Evolutionary conservation across 2,888 invertebrate genomes (phyloP).

Genomic region (Cheilosia vernalis): DNA sequence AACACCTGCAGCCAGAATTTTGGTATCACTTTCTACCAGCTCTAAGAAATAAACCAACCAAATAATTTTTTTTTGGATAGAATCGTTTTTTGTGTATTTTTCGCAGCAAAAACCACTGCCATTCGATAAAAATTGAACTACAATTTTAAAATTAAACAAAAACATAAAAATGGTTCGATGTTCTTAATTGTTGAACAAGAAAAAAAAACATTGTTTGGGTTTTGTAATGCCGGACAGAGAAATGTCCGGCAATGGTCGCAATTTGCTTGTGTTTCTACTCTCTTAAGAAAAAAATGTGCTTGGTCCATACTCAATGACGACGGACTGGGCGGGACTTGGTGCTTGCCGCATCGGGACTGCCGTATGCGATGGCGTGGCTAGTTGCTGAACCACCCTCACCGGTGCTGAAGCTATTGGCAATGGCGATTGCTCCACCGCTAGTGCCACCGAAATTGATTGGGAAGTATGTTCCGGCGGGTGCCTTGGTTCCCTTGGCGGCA

Average conservation of each 20-base stretch:
- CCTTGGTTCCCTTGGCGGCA: constrained; percentile 76
- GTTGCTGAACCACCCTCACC: constrained; percentile 83
- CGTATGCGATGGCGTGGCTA: constrained; percentile 83
- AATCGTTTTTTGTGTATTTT: constrained; percentile 56
- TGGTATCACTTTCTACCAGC: too few species aligned
- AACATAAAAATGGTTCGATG: constrained; percentile 48
- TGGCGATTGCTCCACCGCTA: constrained; percentile 82
- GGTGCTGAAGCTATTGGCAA: constrained; percentile 83
- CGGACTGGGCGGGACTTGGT: constrained; percentile 78
- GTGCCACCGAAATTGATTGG: constrained; percentile 83
- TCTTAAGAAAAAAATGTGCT: constrained; percentile 13
- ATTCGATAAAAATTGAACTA: constrained; percentile 69
- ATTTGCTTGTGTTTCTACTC: constrained; percentile 20
- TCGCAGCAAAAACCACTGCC: constrained; percentile 71
- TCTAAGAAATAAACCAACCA: not conserved
- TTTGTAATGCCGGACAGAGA: constrained; percentile 39
- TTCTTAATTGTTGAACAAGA: constrained; percentile 49
- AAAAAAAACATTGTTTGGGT: constrained; percentile 35
- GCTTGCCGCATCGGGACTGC: constrained; percentile 81
- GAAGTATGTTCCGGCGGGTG: constrained; percentile 82
- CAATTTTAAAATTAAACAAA: constrained; percentile 66
- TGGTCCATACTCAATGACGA: constrained; percentile 56
- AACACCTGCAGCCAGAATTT: not conserved
- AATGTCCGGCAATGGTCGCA: constrained; percentile 44
- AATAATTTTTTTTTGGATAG: constrained; percentile 46